Conservation (phyloP, 2,113 vertebrate genomes). For the Pangasianodon gigas region DNA sequence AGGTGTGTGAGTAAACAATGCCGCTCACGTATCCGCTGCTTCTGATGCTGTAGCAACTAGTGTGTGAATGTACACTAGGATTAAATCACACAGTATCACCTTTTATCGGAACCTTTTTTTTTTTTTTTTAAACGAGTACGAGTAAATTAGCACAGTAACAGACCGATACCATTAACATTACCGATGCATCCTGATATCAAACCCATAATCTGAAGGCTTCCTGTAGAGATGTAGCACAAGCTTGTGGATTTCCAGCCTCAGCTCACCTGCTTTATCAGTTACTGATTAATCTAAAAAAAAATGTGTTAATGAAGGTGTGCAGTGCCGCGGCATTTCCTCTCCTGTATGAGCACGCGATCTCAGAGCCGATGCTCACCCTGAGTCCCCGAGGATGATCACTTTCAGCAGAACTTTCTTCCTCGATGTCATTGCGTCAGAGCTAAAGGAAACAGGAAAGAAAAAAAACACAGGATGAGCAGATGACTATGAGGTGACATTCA, state of each 20-base stretch:
- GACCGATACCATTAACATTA: too few species aligned
- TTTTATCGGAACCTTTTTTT: too few species aligned
- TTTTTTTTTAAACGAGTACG: too few species aligned
- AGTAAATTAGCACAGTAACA: too few species aligned
- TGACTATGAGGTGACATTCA: not conserved
- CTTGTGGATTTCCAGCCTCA: not conserved
- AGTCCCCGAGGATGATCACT: slow-evolving; percentile 97
- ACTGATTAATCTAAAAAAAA: not conserved
- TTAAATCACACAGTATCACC: too few species aligned
- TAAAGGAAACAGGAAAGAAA: slow-evolving; percentile 57
- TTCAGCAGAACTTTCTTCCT: slow-evolving; percentile 99
- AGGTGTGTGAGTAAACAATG: not conserved
- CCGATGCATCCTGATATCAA: not conserved
- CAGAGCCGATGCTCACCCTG: slow-evolving; percentile 81
- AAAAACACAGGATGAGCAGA: not conserved
- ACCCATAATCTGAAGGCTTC: not conserved
- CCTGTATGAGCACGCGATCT: not conserved
- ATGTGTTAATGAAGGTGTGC: not conserved
- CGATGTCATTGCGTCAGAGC: slow-evolving; percentile 91
- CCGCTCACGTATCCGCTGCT: not conserved
- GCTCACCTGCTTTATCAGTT: not conserved
- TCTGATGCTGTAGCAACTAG: not conserved
- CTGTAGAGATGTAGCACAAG: not conserved
- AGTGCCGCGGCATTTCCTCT: not conserved
- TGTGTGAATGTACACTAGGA: too few species aligned